These are phyloP conservation scores for Prosopocoilus inquinatus DNA, from an alignment of 2,888 invertebrate species.

Conservation along the genomic window DNA sequence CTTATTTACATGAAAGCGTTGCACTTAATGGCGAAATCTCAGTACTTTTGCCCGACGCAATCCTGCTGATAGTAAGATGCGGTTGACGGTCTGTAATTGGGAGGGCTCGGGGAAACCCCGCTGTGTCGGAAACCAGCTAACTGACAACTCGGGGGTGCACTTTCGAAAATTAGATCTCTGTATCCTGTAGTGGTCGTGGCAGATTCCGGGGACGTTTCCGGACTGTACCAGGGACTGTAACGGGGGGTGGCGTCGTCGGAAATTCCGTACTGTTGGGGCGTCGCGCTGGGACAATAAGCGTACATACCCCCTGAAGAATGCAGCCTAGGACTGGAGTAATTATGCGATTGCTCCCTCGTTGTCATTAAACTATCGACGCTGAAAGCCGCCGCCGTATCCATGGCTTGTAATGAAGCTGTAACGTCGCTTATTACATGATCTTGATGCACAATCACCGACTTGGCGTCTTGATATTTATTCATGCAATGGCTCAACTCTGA, in stretches of 20 bases:
- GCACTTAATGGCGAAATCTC: slow-evolving; percentile 8
- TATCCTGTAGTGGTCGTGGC: slow-evolving; percentile 44
- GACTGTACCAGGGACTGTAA: slow-evolving; percentile 58
- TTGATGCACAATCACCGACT: slow-evolving; percentile 49
- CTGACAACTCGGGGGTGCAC: slow-evolving; percentile 51
- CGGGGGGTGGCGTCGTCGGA: slow-evolving; percentile 45
- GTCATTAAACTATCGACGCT: slow-evolving; percentile 65
- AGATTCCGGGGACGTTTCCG: slow-evolving; percentile 50
- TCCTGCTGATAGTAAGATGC: slow-evolving; percentile 61
- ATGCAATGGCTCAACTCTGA: slow-evolving; percentile 53
- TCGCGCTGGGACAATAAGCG: slow-evolving; percentile 54
- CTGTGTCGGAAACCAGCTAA: slow-evolving; percentile 48
- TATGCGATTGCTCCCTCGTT: slow-evolving; percentile 43
- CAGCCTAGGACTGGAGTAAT: slow-evolving; percentile 44
- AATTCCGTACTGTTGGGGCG: slow-evolving; percentile 44
- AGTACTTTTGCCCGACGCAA: slow-evolving; percentile 55
- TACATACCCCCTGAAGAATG: slow-evolving; percentile 57
- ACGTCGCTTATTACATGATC: slow-evolving; percentile 46
- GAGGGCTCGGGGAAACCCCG: slow-evolving; percentile 56
- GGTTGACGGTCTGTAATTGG: slow-evolving; percentile 53
- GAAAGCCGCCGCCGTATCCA: slow-evolving; percentile 54
- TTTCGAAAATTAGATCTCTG: slow-evolving; percentile 47
- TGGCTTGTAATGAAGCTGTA: slow-evolving; percentile 45
- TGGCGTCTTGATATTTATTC: slow-evolving; percentile 45
- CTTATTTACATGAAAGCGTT: slow-evolving; percentile 19